Evolutionary conservation across 2,888 invertebrate genomes (phyloP).

Genomic region (Ashinkailepas kermadecensis): DNA sequence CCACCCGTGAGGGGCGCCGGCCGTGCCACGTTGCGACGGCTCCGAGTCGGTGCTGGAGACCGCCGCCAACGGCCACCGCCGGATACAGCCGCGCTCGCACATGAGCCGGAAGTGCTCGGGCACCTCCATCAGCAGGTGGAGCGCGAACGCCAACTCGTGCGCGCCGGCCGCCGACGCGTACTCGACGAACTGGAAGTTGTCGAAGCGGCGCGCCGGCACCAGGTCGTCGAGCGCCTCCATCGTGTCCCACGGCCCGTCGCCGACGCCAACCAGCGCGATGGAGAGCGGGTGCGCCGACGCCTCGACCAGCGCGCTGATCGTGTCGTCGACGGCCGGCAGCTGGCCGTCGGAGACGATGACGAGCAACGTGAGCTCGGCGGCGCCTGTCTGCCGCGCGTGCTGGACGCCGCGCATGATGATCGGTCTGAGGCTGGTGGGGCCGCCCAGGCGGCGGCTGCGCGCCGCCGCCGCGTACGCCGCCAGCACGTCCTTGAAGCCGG

Average conservation of each 20-base stretch:
- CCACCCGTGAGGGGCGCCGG: not conserved
- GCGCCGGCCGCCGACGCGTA: conserved; percentile 38
- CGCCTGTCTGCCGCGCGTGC: conserved; percentile 41
- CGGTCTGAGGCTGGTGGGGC: conserved; percentile 49
- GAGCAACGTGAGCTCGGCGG: conserved; percentile 47
- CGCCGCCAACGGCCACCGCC: not conserved
- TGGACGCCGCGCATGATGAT: conserved; percentile 46
- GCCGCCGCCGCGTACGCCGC: conserved; percentile 44
- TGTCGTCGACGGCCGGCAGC: conserved; percentile 45
- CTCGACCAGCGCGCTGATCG: conserved; percentile 46
- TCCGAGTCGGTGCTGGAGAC: not conserved
- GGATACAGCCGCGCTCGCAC: conserved; percentile 4
- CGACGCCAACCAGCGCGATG: conserved; percentile 48
- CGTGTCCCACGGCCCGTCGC: conserved; percentile 49
- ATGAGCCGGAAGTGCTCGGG: conserved; percentile 43
- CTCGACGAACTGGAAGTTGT: conserved; percentile 50
- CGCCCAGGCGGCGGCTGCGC: conserved; percentile 44
- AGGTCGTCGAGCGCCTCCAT: conserved; percentile 48
- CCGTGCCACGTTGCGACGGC: not conserved
- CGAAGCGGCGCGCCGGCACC: conserved; percentile 46
- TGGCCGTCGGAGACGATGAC: conserved; percentile 49
- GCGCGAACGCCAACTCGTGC: conserved; percentile 43
- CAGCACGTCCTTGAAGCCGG: conserved; percentile 42
- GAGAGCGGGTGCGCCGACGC: conserved; percentile 47
- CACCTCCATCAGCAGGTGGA: conserved; percentile 48